Conservation (phyloP, 2,797 vertebrate genomes). For the Sciurus carolinensis region DNA sequence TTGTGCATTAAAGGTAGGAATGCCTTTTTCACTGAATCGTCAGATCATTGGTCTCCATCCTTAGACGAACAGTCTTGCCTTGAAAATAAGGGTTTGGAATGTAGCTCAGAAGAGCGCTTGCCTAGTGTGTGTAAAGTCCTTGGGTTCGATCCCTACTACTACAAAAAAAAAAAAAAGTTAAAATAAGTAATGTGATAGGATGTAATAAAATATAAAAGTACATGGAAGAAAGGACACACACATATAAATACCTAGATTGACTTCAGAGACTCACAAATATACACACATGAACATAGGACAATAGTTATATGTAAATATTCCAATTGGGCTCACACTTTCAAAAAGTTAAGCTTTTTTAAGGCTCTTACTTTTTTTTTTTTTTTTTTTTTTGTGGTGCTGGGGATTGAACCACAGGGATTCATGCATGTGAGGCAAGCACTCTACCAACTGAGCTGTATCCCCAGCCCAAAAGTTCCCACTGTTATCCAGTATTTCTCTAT, state of each 20-base stretch:
- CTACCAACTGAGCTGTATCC: too few relatives aligned
- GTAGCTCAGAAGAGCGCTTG: not conserved
- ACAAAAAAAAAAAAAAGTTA: not conserved
- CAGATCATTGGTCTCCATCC: not conserved
- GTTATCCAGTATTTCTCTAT: not conserved
- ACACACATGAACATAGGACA: not conserved
- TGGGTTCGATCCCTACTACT: too few relatives aligned
- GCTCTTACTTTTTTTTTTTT: not conserved
- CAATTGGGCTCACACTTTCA: not conserved
- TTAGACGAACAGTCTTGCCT: not conserved
- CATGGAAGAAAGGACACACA: not conserved
- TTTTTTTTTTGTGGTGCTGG: too few relatives aligned
- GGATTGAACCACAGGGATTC: too few relatives aligned
- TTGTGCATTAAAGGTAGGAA: conserved; percentile 96
- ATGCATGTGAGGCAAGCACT: too few relatives aligned
- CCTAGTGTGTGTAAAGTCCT: not conserved
- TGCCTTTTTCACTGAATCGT: not conserved
- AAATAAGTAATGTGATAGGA: not conserved
- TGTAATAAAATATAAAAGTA: not conserved
- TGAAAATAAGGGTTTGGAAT: too few relatives aligned
- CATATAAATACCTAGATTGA: not conserved
- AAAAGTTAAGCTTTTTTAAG: not conserved
- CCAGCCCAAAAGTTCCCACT: not conserved
- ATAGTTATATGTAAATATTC: not conserved
- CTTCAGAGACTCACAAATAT: not conserved